Evolutionary conservation across 30 jellyfish, hydroid and myxozoan species (phyloP).

Genomic region (Cassiopea xamachana): DNA sequence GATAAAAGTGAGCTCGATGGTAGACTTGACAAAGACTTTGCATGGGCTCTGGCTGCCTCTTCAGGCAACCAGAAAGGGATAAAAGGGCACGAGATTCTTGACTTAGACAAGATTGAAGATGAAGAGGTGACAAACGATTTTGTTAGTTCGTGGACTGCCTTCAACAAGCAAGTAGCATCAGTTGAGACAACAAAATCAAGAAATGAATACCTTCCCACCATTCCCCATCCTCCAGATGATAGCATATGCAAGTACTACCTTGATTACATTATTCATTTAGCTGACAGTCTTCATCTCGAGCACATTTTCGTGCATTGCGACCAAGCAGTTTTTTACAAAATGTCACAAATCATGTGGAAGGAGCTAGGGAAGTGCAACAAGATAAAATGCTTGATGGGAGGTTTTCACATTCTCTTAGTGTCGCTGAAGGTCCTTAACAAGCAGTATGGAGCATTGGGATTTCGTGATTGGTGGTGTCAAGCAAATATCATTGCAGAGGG

Average conservation of each 20-base stretch:
- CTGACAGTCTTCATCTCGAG: conserved; percentile 65
- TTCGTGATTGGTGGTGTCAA: conserved; percentile 53
- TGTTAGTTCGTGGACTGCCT: conserved; percentile 62
- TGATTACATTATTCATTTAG: conserved; percentile 66
- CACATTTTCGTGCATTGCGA: conserved; percentile 64
- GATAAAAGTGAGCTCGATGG: conserved; percentile 64
- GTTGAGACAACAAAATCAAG: conserved; percentile 67
- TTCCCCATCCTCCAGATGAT: conserved; percentile 68
- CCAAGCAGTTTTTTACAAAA: conserved; percentile 50
- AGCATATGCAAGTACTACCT: conserved; percentile 63
- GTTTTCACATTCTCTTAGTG: conserved; percentile 58
- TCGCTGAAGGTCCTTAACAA: conserved; percentile 61
- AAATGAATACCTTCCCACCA: conserved; percentile 64
- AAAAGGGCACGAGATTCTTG: conserved; percentile 31
- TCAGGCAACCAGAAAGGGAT: conserved; percentile 52
- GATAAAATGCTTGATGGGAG: conserved; percentile 54
- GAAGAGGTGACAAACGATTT: conserved; percentile 37
- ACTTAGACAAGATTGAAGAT: conserved; percentile 51
- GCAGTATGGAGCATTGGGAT: conserved; percentile 42
- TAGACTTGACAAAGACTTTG: conserved; percentile 67
- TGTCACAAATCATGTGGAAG: conserved; percentile 51
- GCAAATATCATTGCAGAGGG: conserved; percentile 67
- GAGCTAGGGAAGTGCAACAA: conserved; percentile 54
- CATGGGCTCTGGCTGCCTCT: conserved; percentile 73
- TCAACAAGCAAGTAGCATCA: conserved; percentile 64